Evolutionary conservation across 2,797 vertebrate species (phyloP).

Genomic region (Hyperoplus immaculatus): DNA sequence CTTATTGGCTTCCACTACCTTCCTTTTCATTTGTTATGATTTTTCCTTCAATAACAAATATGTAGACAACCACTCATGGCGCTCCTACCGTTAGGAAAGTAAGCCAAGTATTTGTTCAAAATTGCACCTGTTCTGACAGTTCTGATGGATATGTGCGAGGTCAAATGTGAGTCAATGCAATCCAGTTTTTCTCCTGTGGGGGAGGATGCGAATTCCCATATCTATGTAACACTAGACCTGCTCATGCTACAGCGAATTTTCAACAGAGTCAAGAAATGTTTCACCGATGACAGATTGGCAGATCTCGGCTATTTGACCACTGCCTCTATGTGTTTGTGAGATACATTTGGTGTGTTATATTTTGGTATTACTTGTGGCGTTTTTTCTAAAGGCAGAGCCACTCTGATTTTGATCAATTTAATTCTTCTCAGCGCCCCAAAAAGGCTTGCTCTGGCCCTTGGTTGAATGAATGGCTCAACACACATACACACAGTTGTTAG

Average conservation of each 20-base stretch:
- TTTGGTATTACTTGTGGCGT: not conserved
- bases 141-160: slow-evolving; percentile 6
- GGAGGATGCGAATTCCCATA: not conserved
- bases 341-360: not conserved
- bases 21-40: slow-evolving; percentile 22
- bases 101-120: not conserved
- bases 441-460: not conserved
- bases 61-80: not conserved
- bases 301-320: not conserved
- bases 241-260: not conserved
- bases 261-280: not conserved
- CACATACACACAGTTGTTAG: slow-evolving; percentile 18
- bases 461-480: slow-evolving; percentile 18
- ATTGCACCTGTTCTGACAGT: slow-evolving; percentile 24
- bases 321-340: not conserved
- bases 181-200: not conserved
- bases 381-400: no score
- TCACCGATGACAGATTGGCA: not conserved
- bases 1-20: slow-evolving; percentile 9
- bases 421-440: not conserved
- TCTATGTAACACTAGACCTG: not conserved
- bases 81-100: not conserved
- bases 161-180: slow-evolving; percentile 9
- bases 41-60: slow-evolving; percentile 16
- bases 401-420: not conserved